Conservation (phyloP, 2,888 invertebrate species). For the Imbricaverruca yamaguchii region DNA sequence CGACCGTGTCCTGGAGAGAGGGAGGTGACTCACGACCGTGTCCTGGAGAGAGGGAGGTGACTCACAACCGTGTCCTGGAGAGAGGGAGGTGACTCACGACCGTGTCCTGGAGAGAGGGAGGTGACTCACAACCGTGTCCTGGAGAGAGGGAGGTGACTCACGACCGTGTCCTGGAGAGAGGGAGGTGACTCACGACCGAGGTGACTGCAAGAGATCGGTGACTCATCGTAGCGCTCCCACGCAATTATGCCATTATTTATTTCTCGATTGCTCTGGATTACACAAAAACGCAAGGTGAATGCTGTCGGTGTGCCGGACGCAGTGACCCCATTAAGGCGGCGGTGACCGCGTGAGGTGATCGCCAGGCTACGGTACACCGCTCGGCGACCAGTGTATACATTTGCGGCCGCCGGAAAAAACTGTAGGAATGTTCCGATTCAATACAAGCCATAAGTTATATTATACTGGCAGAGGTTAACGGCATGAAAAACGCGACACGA, state of each 20-base stretch:
- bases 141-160: too few relatives aligned
- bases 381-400: not conserved
- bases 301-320: not conserved
- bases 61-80: too few relatives aligned
- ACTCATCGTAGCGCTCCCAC: not conserved
- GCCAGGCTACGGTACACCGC: not conserved
- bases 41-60: too few relatives aligned
- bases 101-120: too few relatives aligned
- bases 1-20: too few relatives aligned
- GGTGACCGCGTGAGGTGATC: not conserved
- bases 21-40: too few relatives aligned
- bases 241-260: slow-evolving; percentile 20
- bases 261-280: slow-evolving; percentile 17
- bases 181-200: too few relatives aligned
- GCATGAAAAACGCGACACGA: not conserved
- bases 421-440: slow-evolving; percentile 5
- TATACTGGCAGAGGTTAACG: not conserved
- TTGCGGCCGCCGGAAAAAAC: not conserved
- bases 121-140: too few relatives aligned
- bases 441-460: not conserved
- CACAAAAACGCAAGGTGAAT: slow-evolving; percentile 9
- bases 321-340: not conserved
- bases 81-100: too few relatives aligned
- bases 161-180: too few relatives aligned
- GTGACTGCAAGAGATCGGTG: too few relatives aligned